phyloP scores from a whole-genome alignment of 37 sponge, comb jelly and placozoan genomes.

The Ianthella basta region DNA sequence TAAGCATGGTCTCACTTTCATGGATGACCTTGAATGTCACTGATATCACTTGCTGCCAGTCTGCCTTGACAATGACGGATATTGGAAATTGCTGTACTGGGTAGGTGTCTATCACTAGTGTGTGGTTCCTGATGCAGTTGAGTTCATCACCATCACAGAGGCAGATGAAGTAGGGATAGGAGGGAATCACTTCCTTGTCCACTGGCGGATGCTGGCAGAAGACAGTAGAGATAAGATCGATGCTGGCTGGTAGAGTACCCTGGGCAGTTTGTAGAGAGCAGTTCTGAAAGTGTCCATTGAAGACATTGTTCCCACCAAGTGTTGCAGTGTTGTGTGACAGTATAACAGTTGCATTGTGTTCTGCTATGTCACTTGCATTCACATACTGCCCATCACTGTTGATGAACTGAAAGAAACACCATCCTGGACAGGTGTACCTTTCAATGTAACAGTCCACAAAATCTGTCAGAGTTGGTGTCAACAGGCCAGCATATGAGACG shows the following conservation, averaged over 20 bases:
- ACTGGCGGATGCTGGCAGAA: background rate
- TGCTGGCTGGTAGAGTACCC: background rate
- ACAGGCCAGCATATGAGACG: background rate
- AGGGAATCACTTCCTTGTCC: background rate
- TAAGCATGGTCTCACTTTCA: too few species aligned
- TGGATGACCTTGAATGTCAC: too few species aligned
- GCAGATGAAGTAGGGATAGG: background rate
- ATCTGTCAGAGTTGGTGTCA: background rate
- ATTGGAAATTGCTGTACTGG: too few species aligned
- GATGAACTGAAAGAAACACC: conserved; percentile 5
- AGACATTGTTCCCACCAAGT: background rate
- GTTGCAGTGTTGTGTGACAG: background rate
- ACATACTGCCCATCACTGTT: background rate
- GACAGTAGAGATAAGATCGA: background rate
- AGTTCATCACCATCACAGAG: background rate
- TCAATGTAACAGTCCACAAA: conserved; percentile 3
- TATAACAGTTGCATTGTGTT: background rate
- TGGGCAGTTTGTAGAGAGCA: background rate
- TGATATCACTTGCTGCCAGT: too few species aligned
- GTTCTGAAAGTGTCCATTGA: background rate
- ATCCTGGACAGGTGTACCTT: conserved; percentile 2
- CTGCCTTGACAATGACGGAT: too few species aligned
- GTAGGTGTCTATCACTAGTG: background rate
- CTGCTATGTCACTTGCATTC: background rate
- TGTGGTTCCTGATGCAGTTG: background rate